Evolutionary conservation across 2,113 vertebrate species (phyloP).

Genomic region (Bagarius yarrelli): DNA sequence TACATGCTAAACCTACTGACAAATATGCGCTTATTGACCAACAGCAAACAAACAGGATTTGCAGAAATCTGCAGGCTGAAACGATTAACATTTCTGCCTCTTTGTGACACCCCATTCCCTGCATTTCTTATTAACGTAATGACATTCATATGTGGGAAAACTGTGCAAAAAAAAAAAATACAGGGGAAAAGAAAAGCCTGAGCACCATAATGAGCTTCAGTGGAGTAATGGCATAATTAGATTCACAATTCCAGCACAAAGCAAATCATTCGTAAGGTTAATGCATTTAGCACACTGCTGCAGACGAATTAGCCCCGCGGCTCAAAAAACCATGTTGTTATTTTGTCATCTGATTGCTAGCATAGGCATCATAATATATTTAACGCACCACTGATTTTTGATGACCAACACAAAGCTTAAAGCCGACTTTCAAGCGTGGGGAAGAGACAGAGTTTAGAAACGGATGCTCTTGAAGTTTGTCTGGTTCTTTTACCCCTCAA

Average conservation of each 20-base stretch:
- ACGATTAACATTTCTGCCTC: neutral
- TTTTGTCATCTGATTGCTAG: conserved; percentile 39
- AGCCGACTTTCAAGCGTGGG: neutral
- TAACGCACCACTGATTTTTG: conserved; percentile 31
- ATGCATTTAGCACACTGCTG: conserved; percentile 27
- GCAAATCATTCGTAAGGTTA: conserved; percentile 46
- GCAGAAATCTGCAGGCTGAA: neutral
- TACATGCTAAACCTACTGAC: too few relatives aligned
- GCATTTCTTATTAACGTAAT: conserved; percentile 10
- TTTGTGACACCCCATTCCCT: neutral
- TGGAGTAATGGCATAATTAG: conserved; percentile 45
- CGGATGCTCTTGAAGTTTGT: neutral
- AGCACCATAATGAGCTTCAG: conserved; percentile 37
- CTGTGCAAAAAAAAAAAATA: neutral
- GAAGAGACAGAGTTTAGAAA: conserved; percentile 17
- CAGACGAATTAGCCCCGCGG: conserved; percentile 32
- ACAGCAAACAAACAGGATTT: too few relatives aligned
- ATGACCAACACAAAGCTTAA: conserved; percentile 29
- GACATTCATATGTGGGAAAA: neutral
- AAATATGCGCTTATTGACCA: too few relatives aligned
- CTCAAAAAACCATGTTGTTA: conserved; percentile 33
- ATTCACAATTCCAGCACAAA: conserved; percentile 33
- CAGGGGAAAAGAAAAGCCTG: neutral
- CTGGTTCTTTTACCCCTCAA: neutral
- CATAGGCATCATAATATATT: conserved; percentile 39